phyloP scores from a whole-genome alignment of 37 sponge, comb jelly and placozoan genomes.

The Haliclona indistincta region DNA sequence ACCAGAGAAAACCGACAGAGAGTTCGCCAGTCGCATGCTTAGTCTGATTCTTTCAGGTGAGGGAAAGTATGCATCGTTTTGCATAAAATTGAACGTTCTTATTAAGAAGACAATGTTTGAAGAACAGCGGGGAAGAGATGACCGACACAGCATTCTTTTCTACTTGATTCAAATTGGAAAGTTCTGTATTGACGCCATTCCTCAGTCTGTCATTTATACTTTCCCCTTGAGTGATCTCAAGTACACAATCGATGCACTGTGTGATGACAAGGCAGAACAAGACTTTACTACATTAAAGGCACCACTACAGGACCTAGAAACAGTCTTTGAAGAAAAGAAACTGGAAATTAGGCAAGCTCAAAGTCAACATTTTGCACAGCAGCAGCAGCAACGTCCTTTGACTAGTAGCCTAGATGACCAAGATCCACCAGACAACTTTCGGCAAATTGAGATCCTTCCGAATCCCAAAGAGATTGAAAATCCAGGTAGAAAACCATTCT shows the following conservation, averaged over 20 bases:
- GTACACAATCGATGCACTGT: neutral
- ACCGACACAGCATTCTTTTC: no score
- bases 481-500: neutral
- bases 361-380: neutral
- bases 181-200: neutral
- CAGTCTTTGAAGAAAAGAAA: slow-evolving; percentile 1
- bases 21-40: neutral
- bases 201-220: neutral
- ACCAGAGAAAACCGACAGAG: neutral
- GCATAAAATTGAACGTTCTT: neutral
- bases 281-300: no score
- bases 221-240: neutral
- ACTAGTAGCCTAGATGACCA: no score
- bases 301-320: no score
- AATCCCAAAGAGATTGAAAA: slow-evolving; percentile 18
- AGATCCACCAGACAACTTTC: slow-evolving; percentile 42
- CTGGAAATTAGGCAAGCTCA: neutral
- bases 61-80: neutral
- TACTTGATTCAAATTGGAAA: neutral
- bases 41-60: neutral
- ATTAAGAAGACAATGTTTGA: neutral
- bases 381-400: no score
- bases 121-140: neutral
- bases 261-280: neutral
- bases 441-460: slow-evolving; percentile 35